Evolutionary conservation across 2,113 vertebrate species (phyloP).

Genomic region (Varanus salvator): DNA sequence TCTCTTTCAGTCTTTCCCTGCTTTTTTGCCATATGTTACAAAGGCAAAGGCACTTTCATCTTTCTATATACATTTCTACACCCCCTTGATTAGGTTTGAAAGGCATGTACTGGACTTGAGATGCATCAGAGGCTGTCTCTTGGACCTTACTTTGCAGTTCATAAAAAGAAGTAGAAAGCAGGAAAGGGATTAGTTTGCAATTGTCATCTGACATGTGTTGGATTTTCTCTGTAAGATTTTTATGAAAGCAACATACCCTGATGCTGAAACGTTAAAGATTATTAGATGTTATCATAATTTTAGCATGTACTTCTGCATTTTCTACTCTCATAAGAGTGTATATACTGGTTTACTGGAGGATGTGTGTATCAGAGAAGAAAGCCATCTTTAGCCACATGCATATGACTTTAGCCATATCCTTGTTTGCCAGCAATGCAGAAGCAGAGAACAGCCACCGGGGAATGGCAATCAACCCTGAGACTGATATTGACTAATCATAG

Average conservation of each 20-base stretch:
- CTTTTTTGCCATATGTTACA: constrained; percentile 62
- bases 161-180: constrained; percentile 69
- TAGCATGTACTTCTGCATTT: constrained; percentile 58
- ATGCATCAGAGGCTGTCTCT: constrained; percentile 69
- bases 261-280: constrained; percentile 58
- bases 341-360: constrained; percentile 46
- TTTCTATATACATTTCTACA: constrained; percentile 77
- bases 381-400: background rate
- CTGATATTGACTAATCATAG: background rate
- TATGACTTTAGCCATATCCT: background rate
- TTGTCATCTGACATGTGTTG: constrained; percentile 79
- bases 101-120: constrained; percentile 80
- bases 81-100: constrained; percentile 78
- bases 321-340: constrained; percentile 33
- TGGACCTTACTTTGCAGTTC: constrained; percentile 70
- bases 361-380: constrained; percentile 45
- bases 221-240: constrained; percentile 70
- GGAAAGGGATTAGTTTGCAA: constrained; percentile 81
- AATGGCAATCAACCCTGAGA: constrained; percentile 18
- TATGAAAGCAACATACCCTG: constrained; percentile 42
- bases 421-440: constrained; percentile 12
- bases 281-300: constrained; percentile 51
- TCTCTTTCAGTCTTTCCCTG: constrained; percentile 74
- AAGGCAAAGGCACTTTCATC: constrained; percentile 79
- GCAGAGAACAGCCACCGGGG: constrained; percentile 4